These are phyloP conservation scores for Clarias platycephalus DNA, from an alignment of 2,797 vertebrate genomes.

Conservation along the genomic window DNA sequence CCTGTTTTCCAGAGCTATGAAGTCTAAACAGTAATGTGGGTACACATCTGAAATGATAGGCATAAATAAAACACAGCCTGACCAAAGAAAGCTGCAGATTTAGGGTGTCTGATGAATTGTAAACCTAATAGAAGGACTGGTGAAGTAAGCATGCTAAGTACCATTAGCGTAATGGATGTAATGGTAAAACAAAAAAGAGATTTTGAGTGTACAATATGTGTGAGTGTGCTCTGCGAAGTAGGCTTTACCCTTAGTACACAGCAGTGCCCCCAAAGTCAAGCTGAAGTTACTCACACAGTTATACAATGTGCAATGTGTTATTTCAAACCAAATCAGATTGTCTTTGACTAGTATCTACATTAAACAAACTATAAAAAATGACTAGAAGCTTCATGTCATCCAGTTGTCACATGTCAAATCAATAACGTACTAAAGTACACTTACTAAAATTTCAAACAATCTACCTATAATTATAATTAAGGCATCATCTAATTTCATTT, in stretches of 20 bases:
- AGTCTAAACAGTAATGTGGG: constrained; percentile 51
- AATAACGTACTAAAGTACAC: not conserved
- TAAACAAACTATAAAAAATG: not conserved
- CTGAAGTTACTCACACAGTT: constrained; percentile 30
- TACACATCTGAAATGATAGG: constrained; percentile 34
- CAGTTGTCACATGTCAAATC: not conserved
- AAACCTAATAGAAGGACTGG: not conserved
- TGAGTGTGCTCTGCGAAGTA: constrained; percentile 42
- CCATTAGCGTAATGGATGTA: not conserved
- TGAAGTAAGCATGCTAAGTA: not conserved
- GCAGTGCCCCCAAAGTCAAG: constrained; percentile 22
- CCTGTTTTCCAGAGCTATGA: constrained; percentile 59
- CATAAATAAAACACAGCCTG: constrained; percentile 44
- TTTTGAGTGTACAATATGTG: not conserved
- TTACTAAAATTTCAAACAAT: not conserved
- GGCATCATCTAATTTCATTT: not conserved
- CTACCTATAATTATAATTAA: not conserved
- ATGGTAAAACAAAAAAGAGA: not conserved
- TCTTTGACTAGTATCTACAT: not conserved
- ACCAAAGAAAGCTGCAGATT: not conserved
- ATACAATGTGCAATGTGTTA: constrained; percentile 34
- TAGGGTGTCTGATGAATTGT: not conserved
- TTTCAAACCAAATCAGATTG: not conserved
- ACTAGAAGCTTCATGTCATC: not conserved
- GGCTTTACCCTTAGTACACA: constrained; percentile 53